Base-by-base conservation (phyloP, 2,797 vertebrate species). In the Erpetoichthys calabaricus region DNA sequence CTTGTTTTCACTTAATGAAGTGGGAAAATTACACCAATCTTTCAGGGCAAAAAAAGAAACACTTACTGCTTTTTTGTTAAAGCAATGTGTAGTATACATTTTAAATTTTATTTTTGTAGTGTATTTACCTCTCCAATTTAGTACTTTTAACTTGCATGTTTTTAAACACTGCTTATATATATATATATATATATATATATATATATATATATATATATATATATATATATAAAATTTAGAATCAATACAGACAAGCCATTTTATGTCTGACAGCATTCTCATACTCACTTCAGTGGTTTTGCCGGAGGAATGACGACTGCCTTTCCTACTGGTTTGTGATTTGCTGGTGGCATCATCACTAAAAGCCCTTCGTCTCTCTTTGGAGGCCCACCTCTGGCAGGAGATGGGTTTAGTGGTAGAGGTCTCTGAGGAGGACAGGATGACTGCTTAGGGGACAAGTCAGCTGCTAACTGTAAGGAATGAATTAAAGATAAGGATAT, bases 361-460 rank as follows among this genome's bases (percentile, higher is more conserved):
- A 90, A 89, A 79, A 90, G 76, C 63, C 91, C 74, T 55, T 85
- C 75, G 4, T 70, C 41, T 59, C 68, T 70, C 66, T 78, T 83
- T 63, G 67, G 59, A 44, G 66, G 59, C 6, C 69, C 49, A 45
- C 67, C 77, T 59, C 86, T 84, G 53, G 84, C 73, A 60, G 78
- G 61, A 6, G 76, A 64, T 4, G 90, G 91, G 61, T 77, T 84
- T 50, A 89, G 78, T 1, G 91, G 89, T 6, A 92, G 80, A 0
- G 90, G 89, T 57, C 87, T 86, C 69, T 86, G 73, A 0, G 89
- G 89, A 0, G 89, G 70, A 4, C 81, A 82, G 8, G 74, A 72
- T 1, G 81, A 76, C 0, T 63, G 61, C 63, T 80, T 79, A 3
- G 78, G 66, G 57, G 55, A 59, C 1, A 65, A 60, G 68, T 84